Evolutionary conservation across 2,888 invertebrate species (phyloP), one percentile per base, ranked within the genome.

Genomic region (Seira ritae): DNA sequence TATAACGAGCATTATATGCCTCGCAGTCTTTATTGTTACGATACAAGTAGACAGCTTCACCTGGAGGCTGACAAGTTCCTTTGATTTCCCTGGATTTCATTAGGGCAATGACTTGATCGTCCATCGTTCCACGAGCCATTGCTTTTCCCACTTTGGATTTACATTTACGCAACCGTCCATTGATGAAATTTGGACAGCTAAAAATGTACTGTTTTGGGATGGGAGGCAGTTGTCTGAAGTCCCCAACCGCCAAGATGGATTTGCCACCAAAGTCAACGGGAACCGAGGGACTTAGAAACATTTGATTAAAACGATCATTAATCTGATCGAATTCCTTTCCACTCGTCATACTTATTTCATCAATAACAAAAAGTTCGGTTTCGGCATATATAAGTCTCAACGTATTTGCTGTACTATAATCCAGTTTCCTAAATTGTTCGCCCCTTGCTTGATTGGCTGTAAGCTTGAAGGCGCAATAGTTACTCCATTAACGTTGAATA

Each of bases 381-480:
- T 37, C 23, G 1, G 10, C 50, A 4, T 60, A 12, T 42, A 68
- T 74, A 12, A 69, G 12, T 1, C 74, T 15, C 24, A 80, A 42
- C 8, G 31, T 69, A 37, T 75, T 80, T 1, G 37, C 0, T 12
- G 19, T 17, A 8, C 74, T 60, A 12, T 42, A 15, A 17, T 75
- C 46, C 10, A 80, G 23, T 3, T 68, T 23, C 12, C 23, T 6
- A 10, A 69, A n/a, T 19, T 1, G 4, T 2, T 70, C 80, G 1
- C 10, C 1, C n/a, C n/a, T n/a, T 15, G 15, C 17, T 62, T 81
- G 78, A 23, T 37, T 67, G 0, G 77, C 50, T 12, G 85, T 78
- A 0, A 89, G 70, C 17, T 67, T 55, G 37, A 89, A 87, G 0
- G 87, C 85, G n/a, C n/a, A n/a, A n/a, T n/a, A n/a, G n/a, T n/a